Percentiles rank a stretch among this genome's conserved stretches.
phyloP scores from a whole-genome alignment of 2,888 invertebrate genomes.

The Strigamia crassipes region DNA sequence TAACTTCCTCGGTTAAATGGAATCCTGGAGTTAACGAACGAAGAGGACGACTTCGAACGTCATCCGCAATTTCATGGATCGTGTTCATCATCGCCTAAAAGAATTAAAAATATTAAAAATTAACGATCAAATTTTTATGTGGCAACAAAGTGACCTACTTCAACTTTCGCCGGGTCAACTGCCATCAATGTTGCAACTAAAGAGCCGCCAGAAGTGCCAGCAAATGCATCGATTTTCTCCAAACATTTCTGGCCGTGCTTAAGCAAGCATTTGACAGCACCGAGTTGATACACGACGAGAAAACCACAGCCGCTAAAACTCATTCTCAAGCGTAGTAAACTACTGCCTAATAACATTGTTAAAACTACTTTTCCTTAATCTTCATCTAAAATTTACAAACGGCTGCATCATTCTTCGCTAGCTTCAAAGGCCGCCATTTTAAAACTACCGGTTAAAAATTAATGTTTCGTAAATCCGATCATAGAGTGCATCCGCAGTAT shows the following conservation, averaged over 20 bases:
- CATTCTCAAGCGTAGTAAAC: constrained; percentile 10
- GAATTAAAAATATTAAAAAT: neutral
- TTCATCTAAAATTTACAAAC: neutral
- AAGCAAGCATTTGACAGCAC: constrained; percentile 26
- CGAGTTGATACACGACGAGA: constrained; percentile 45
- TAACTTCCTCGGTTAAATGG: constrained; percentile 2
- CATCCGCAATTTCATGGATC: neutral
- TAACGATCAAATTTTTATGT: neutral
- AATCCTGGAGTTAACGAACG: constrained; percentile 34
- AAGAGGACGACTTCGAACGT: neutral
- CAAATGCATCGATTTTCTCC: constrained; percentile 13
- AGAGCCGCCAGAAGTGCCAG: constrained; percentile 44
- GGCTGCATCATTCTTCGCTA: neutral
- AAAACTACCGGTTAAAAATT: neutral
- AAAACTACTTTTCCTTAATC: neutral
- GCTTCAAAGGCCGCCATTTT: neutral
- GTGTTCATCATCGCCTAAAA: neutral
- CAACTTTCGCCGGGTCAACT: neutral
- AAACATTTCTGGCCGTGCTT: constrained; percentile 34
- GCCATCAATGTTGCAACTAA: constrained; percentile 46
- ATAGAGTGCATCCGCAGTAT: neutral
- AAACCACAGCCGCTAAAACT: constrained; percentile 45
- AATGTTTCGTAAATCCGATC: neutral
- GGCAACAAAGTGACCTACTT: neutral
- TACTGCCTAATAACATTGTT: neutral